Percentiles rank a stretch among this genome's conserved stretches.
phyloP scores from a whole-genome alignment of 1,140 invertebrate species.

The Anthonomus grandis region DNA sequence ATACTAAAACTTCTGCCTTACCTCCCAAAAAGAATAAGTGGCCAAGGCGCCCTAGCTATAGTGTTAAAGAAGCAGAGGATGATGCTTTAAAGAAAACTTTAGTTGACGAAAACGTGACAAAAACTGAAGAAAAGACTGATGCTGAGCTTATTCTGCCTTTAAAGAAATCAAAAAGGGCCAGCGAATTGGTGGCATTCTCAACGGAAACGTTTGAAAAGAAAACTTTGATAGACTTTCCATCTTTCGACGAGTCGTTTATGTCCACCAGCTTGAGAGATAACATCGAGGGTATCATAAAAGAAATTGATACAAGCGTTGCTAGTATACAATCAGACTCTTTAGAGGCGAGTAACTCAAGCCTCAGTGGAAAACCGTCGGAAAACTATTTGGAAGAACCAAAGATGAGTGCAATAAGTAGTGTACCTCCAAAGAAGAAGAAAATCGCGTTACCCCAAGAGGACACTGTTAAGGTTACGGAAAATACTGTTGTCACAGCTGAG shows the following conservation, averaged over 20 bases:
- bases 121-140: not conserved
- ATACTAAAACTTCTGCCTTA: too few species aligned
- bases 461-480: not conserved
- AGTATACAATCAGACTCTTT: not conserved
- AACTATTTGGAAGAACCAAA: not conserved
- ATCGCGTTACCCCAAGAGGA: not conserved
- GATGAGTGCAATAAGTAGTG: not conserved
- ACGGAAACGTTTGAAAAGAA: not conserved
- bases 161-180: slow-evolving; percentile 29
- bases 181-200: not conserved
- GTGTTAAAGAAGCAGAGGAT: not conserved
- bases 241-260: slow-evolving; percentile 14
- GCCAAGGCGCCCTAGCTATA: slow-evolving; percentile 4
- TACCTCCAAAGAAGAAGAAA: slow-evolving; percentile 28
- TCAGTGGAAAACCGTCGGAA: not conserved
- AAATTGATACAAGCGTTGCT: slow-evolving; percentile 6
- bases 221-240: slow-evolving; percentile 5
- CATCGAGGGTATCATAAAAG: slow-evolving; percentile 13
- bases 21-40: slow-evolving; percentile 16
- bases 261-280: slow-evolving; percentile 14
- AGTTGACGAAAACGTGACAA: not conserved
- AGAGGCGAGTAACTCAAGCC: not conserved
- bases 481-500: not conserved
- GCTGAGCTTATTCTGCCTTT: slow-evolving; percentile 17
- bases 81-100: not conserved